These are phyloP conservation scores for Cydia splendana DNA, from an alignment of 1,140 invertebrate species.

Conservation along the genomic window DNA sequence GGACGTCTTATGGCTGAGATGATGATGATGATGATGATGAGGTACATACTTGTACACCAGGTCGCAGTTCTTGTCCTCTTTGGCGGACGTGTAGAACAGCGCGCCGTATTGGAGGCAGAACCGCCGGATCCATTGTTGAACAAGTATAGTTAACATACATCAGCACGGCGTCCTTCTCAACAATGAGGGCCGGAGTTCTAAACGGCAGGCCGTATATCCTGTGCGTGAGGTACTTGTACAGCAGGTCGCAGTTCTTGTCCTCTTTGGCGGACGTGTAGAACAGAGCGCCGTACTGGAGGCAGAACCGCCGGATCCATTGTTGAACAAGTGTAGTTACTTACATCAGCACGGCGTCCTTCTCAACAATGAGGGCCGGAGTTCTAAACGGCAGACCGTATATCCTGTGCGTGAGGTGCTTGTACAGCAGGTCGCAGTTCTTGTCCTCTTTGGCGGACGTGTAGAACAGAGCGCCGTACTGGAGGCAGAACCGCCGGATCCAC, in stretches of 20 bases:
- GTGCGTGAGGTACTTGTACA: slow-evolving; percentile 99
- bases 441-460: slow-evolving; percentile 99
- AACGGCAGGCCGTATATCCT: slow-evolving; percentile 98
- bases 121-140: background rate
- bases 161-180: slow-evolving; percentile 99
- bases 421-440: slow-evolving; percentile 99
- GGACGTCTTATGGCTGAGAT: no score
- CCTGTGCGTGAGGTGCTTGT: slow-evolving; percentile 98
- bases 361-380: slow-evolving; percentile 97
- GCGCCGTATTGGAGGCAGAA: slow-evolving; percentile 92
- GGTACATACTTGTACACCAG: slow-evolving; percentile 98
- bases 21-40: no score
- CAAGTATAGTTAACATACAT: slow-evolving; percentile 85
- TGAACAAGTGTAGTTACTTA: slow-evolving; percentile 77
- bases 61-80: slow-evolving; percentile 99
- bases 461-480: slow-evolving; percentile 86
- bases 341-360: slow-evolving; percentile 99
- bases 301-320: background rate
- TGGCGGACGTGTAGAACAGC: slow-evolving; percentile 98
- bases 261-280: slow-evolving; percentile 99
- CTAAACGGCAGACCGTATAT: slow-evolving; percentile 98
- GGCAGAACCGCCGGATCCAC: background rate
- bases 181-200: slow-evolving; percentile 95
- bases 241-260: slow-evolving; percentile 99
- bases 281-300: slow-evolving; percentile 81